These are phyloP conservation scores for Physeter macrocephalus DNA, from an alignment of 2,113 vertebrate species.

Conservation along the genomic window DNA sequence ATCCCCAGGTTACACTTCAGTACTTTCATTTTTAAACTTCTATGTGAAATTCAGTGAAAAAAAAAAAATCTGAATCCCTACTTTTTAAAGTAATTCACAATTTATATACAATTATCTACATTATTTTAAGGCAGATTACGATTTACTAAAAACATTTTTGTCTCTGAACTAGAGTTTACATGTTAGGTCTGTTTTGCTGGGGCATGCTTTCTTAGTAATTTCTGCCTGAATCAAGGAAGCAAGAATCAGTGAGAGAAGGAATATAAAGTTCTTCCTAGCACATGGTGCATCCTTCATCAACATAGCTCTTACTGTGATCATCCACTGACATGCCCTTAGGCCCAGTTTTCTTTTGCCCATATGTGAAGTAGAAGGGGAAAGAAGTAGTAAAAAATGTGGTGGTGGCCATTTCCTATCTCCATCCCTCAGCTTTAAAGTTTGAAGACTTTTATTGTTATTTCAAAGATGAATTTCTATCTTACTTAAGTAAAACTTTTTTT, in stretches of 20 bases:
- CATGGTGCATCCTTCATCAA: accelerated
- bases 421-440: background rate
- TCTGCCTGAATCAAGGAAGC: background rate
- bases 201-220: background rate
- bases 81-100: background rate
- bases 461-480: background rate
- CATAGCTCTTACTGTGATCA: background rate
- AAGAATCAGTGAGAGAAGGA: background rate
- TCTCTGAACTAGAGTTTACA: background rate
- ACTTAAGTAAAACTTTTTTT: background rate
- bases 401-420: background rate
- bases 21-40: background rate
- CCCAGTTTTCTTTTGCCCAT: background rate
- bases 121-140: background rate
- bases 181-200: background rate
- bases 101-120: background rate
- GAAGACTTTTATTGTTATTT: background rate
- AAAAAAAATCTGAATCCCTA: background rate
- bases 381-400: background rate
- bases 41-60: background rate
- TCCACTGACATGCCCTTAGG: too few relatives aligned
- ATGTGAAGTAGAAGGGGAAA: background rate
- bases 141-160: background rate
- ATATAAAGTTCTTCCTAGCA: background rate
- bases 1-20: background rate